Conservation (phyloP, 1,140 invertebrate genomes). For the Aleiodes sp. region DNA sequence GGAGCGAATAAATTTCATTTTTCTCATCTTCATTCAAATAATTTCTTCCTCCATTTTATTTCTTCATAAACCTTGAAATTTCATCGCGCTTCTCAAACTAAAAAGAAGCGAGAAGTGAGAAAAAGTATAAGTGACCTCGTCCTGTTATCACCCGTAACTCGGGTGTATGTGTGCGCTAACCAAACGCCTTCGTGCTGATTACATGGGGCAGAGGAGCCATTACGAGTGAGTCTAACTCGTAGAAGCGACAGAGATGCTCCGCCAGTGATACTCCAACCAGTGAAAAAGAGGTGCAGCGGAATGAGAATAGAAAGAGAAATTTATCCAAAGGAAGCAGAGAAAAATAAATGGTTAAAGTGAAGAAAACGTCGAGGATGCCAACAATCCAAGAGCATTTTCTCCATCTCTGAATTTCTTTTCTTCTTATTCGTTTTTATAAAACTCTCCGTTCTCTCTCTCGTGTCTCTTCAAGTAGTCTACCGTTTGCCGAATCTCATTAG, state of each 20-base stretch:
- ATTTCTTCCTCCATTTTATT: not conserved
- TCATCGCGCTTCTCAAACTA: not conserved
- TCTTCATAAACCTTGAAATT: not conserved
- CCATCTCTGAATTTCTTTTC: not conserved
- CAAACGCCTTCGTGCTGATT: slow-evolving; percentile 41
- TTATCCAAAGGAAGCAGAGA: not conserved
- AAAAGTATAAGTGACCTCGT: slow-evolving; percentile 35
- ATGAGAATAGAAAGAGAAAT: not conserved
- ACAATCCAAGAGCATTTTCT: slow-evolving; percentile 16
- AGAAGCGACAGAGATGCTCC: slow-evolving; percentile 21
- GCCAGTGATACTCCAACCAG: slow-evolving; percentile 27
- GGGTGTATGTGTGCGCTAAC: slow-evolving; percentile 27
- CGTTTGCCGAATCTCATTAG: slow-evolving; percentile 32
- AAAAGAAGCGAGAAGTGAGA: slow-evolving; percentile 19
- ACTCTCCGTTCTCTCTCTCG: not conserved
- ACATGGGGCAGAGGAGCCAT: slow-evolving; percentile 36
- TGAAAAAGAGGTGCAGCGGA: not conserved
- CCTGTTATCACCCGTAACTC: slow-evolving; percentile 35
- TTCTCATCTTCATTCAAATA: too few species aligned
- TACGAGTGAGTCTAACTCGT: slow-evolving; percentile 16
- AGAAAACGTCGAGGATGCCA: slow-evolving; percentile 17
- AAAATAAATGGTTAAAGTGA: slow-evolving; percentile 18
- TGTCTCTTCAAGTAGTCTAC: slow-evolving; percentile 5
- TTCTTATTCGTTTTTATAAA: not conserved
- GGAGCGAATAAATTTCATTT: too few species aligned